Evolutionary conservation across 2,797 vertebrate genomes (phyloP).

Genomic region (Peromyscus nudipes): DNA sequence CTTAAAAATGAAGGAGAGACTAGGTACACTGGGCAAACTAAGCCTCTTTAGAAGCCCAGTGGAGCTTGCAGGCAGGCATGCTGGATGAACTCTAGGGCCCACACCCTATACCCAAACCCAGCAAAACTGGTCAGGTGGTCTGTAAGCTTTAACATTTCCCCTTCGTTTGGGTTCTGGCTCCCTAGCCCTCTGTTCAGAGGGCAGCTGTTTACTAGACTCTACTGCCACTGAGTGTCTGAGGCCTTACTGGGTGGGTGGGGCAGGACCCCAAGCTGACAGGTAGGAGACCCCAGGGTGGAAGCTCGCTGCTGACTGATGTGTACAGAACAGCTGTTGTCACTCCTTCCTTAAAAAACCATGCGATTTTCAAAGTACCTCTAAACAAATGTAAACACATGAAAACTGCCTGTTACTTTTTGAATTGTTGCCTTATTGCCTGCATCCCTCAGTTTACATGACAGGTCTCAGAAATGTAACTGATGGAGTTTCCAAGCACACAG

Average conservation of each 20-base stretch:
- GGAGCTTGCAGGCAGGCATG: slow-evolving; percentile 52
- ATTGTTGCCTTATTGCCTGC: neutral
- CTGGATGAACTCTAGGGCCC: neutral
- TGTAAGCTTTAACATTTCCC: neutral
- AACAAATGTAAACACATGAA: neutral
- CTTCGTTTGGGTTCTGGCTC: neutral
- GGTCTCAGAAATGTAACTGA: slow-evolving; percentile 38
- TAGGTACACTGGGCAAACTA: slow-evolving; percentile 73
- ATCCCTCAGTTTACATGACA: slow-evolving; percentile 12
- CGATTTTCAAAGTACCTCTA: slow-evolving; percentile 12
- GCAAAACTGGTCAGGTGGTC: neutral
- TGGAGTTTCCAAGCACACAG: neutral
- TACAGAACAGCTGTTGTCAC: too few species aligned
- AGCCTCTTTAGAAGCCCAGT: slow-evolving; percentile 74
- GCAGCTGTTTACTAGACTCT: neutral
- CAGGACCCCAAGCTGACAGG: neutral
- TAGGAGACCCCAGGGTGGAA: neutral
- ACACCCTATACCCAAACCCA: neutral
- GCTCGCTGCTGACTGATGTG: neutral
- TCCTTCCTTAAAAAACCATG: neutral
- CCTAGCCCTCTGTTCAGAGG: slow-evolving; percentile 11
- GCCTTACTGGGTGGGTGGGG: neutral
- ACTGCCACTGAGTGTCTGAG: neutral
- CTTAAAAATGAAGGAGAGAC: slow-evolving; percentile 59
- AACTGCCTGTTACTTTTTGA: neutral